Base-by-base conservation (phyloP, 2,888 invertebrate genomes). In the Eupithecia tripunctaria region DNA sequence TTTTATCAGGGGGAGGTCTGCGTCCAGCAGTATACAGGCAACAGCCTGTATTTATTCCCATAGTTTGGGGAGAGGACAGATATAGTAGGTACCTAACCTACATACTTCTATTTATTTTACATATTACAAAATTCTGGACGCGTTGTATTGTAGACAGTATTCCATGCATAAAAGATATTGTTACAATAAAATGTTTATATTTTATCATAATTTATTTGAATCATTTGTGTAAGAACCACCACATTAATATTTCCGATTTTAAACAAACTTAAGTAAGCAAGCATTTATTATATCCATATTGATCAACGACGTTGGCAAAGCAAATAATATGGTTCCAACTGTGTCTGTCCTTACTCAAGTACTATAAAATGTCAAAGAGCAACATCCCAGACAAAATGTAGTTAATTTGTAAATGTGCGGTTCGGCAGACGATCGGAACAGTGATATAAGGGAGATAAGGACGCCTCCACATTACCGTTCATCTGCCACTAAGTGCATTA, bases 401-500 rank as follows among this genome's bases (percentile, higher is more conserved):
- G 56, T 67, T 60, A 68, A 68, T 68, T 71, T 60, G 25, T 18
- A 29, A 59, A 68, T 41, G 70, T 67, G 10, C 15, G 65, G 38
- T 59, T 74, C 67, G 43, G 71, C 71, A 74, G 73, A 78, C 75
- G 72, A 76, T 72, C 64, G 60, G 65, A 68, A 73, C 73, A 73
- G 69, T 69, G 74, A 74, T 76, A 72, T 59, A 77, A 25, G 51
- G 65, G 59, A 72, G 76, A 78, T 80, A 81, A 81, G 79, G 76
- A 79, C 77, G 79, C 76, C 79, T 80, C 77, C 82, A 84, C 83
- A 86, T 83, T 81, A 82, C 80, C 81, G 81, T 82, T 86, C 84
- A 85, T 84, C 84, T 81, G 74, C 79, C 79, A 80, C 85, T 86
- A 85, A 87, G 87, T 87, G 87, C 87, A 87, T 86, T 87, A 84